These are phyloP conservation scores for Anguilla pacifica DNA, from an alignment of 2,797 vertebrate genomes.

Conservation along the genomic window DNA sequence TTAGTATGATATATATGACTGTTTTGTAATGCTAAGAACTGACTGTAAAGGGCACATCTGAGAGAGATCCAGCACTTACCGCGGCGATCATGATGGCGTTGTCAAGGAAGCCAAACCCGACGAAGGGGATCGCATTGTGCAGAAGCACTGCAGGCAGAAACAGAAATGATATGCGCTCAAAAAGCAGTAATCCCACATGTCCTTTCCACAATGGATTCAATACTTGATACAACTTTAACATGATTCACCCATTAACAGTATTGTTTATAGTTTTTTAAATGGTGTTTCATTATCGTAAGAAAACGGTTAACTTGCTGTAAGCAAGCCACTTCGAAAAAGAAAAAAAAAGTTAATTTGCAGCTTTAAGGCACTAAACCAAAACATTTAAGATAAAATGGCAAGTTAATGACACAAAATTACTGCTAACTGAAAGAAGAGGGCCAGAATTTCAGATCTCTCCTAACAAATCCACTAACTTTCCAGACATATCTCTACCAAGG, in stretches of 20 bases:
- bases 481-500: background rate
- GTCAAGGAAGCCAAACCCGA: constrained; percentile 97
- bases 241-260: background rate
- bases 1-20: background rate
- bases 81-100: constrained; percentile 99
- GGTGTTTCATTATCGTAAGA: background rate
- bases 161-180: background rate
- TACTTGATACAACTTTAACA: background rate
- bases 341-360: background rate
- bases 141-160: constrained; percentile 84
- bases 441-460: background rate
- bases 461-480: background rate
- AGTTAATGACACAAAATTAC: background rate
- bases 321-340: background rate
- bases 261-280: background rate
- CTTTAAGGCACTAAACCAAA: background rate
- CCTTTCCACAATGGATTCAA: background rate
- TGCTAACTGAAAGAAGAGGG: background rate
- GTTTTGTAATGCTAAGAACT: background rate
- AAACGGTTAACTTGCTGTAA: background rate
- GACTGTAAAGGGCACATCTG: background rate
- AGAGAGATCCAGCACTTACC: constrained; percentile 70
- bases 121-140: constrained; percentile 92
- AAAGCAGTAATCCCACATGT: background rate
- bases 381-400: background rate